Base-by-base conservation (phyloP, 2,888 invertebrate genomes). In the Osmoderma eremita region DNA sequence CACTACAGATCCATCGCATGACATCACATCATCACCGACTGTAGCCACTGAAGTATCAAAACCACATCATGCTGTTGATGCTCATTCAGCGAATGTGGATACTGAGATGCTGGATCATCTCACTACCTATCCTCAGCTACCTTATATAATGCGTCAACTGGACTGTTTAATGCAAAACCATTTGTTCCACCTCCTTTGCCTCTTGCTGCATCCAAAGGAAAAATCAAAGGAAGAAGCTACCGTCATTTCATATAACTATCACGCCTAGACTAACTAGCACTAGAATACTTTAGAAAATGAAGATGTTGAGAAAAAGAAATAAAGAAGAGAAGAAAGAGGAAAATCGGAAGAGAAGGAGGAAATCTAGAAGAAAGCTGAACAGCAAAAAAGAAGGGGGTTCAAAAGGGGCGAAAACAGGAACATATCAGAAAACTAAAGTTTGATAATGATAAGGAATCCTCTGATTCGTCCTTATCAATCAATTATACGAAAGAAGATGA, bases 61-160 rank as follows among this genome's bases (percentile, higher is more conserved):
- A 13, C 41, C 41, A 13, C 13, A 41, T 41, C 13, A 41, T 41
- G 3, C 41, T 41, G 8, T 41, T 41, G 12, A 41, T 41, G 41
- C 41, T 41, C 41, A 41, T 41, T 41, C 12, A 41, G 41, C 41
- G 41, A 41, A 41, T 41, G 41, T 41, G 41, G 41, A 41, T 10
- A 41, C 41, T 41, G 41, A 41, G 41, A 10, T 24, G 5, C 24
- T 24, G 5, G 5, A 24, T 5, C 24, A 24, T 24, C 24, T 24
- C 24, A 24, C 3, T 4, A 41, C 8, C 3, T 10, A 4, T 41
- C 13, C 41, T 41, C 4, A 5, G 12, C 41, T 41, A 41, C 41
- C 41, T 13, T 41, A 10, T 3, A 41, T 41, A 41, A 24, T 24
- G 24, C 3, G 24, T 5, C 5, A 24, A 5, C 3, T 24, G 24